phyloP scores from a whole-genome alignment of 2,888 invertebrate species.

The Euplexia lucipara region DNA sequence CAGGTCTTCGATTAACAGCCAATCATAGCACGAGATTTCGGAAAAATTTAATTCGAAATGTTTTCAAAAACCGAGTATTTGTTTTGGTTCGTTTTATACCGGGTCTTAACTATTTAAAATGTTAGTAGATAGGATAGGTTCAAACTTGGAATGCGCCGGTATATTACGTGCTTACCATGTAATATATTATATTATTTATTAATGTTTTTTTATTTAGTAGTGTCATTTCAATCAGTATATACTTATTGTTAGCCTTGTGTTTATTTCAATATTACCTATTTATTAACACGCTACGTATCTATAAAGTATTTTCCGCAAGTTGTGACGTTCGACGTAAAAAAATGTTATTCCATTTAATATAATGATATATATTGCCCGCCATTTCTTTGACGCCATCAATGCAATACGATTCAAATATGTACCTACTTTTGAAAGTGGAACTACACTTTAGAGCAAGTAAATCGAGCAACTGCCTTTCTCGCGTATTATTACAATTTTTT shows the following conservation, averaged over 20 bases:
- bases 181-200: conserved; percentile 12
- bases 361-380: conserved; percentile 30
- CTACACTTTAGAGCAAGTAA: too few relatives aligned
- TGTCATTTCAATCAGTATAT: background rate
- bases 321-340: background rate
- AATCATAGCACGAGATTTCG: background rate
- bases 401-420: conserved; percentile 31
- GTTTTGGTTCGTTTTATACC: background rate
- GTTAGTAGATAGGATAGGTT: too few relatives aligned
- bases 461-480: too few relatives aligned
- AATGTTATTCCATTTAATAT: background rate
- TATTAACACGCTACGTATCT: conserved; percentile 10
- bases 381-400: conserved; percentile 30
- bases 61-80: conserved; percentile 21
- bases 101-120: background rate
- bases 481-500: too few relatives aligned
- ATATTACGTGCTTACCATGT: conserved; percentile 9
- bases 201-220: background rate
- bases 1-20: background rate
- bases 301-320: conserved; percentile 1
- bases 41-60: background rate
- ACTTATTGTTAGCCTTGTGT: conserved; percentile 20
- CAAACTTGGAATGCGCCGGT: background rate
- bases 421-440: conserved; percentile 15
- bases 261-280: conserved; percentile 4